Conservation (phyloP, 1,140 invertebrate genomes). For the Littorina saxatilis region DNA sequence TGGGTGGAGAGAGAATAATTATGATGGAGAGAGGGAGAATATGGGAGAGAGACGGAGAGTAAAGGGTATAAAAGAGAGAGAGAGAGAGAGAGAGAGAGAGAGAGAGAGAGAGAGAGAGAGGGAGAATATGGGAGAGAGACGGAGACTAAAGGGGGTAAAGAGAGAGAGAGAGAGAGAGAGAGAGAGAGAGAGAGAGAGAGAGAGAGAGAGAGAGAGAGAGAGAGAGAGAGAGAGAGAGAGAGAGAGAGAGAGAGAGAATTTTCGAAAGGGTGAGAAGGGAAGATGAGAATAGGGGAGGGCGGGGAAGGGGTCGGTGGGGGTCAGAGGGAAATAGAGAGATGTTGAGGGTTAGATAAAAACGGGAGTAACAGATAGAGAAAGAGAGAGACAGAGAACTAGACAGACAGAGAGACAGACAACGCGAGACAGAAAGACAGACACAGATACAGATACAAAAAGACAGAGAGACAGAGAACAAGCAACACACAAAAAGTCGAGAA, state of each 20-base stretch:
- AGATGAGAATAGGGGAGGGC: too few species aligned
- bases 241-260: too few species aligned
- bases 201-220: slow-evolving; percentile 24
- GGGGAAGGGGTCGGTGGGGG: too few species aligned
- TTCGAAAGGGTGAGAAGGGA: too few species aligned
- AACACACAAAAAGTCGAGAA: not conserved
- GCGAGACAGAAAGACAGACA: slow-evolving; percentile 31
- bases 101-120: slow-evolving; percentile 18
- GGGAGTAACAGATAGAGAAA: not conserved
- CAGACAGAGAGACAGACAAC: too few species aligned
- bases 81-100: not conserved
- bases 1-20: too few species aligned
- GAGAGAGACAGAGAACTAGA: not conserved
- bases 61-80: not conserved
- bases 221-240: slow-evolving; percentile 32
- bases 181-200: slow-evolving; percentile 15
- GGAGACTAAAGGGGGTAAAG: not conserved
- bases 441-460: slow-evolving; percentile 34
- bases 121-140: slow-evolving; percentile 31
- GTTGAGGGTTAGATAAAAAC: not conserved
- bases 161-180: not conserved
- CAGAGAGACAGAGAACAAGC: slow-evolving; percentile 2
- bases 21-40: slow-evolving; percentile 20
- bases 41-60: slow-evolving; percentile 16
- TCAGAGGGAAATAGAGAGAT: not conserved